phyloP scores from a whole-genome alignment of 2,113 vertebrate species.

The Oostethus manadensis region DNA sequence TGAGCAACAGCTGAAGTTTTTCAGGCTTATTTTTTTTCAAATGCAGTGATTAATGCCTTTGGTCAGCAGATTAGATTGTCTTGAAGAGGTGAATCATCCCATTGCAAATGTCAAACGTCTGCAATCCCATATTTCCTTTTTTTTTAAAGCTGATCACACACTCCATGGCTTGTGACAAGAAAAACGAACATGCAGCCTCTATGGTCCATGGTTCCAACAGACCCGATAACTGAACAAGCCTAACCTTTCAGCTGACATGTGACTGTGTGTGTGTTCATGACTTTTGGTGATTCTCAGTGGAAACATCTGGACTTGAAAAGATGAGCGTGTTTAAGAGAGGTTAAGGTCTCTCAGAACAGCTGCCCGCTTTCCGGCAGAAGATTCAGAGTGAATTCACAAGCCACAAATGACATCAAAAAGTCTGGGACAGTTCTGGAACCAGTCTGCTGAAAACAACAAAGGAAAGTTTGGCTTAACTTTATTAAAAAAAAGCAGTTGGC shows the following conservation, averaged over 20 bases:
- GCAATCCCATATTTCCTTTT: constrained; percentile 13
- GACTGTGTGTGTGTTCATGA: constrained; percentile 14
- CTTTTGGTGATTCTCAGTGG: constrained; percentile 34
- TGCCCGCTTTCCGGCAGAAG: constrained; percentile 21
- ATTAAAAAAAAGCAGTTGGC: too few species aligned
- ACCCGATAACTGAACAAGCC: constrained; percentile 36
- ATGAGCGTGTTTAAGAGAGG: constrained; percentile 9
- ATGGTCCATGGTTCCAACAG: constrained; percentile 37
- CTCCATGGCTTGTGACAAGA: constrained; percentile 24
- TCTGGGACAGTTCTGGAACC: background rate
- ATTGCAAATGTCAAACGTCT: constrained; percentile 13
- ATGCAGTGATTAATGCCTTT: background rate
- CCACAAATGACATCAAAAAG: constrained; percentile 3
- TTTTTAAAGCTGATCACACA: constrained; percentile 22
- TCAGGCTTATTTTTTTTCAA: background rate
- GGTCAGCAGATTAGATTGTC: constrained; percentile 15
- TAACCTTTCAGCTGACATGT: constrained; percentile 21
- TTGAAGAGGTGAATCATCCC: constrained; percentile 39
- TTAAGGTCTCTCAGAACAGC: constrained; percentile 30
- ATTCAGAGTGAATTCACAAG: background rate
- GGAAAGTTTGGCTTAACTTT: too few species aligned
- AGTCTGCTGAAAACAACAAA: background rate
- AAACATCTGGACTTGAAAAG: constrained; percentile 50
- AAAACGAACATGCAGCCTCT: constrained; percentile 20
- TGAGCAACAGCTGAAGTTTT: constrained; percentile 13